Evolutionary conservation across 2,113 vertebrate species (phyloP).

Genomic region (Sylvilagus bachmani): DNA sequence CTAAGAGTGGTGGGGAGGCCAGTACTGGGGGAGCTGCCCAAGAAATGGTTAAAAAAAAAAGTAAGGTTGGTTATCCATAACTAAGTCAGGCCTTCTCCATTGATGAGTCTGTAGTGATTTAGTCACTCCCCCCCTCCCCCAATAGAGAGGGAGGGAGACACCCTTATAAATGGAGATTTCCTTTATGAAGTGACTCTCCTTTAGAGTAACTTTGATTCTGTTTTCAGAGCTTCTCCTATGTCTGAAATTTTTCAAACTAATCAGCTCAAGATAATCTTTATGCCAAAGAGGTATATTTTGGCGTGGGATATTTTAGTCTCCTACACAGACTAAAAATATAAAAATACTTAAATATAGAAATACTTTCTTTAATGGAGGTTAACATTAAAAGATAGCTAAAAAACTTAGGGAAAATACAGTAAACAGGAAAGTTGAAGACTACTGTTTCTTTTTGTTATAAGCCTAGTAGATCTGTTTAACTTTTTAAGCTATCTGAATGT

Average conservation of each 20-base stretch:
- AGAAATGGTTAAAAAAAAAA: background rate
- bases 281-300: conserved; percentile 1
- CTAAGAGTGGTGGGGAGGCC: background rate
- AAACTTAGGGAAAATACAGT: background rate
- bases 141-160: background rate
- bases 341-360: background rate
- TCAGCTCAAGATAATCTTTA: background rate
- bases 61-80: background rate
- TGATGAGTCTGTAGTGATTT: background rate
- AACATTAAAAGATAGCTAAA: background rate
- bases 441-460: background rate
- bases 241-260: background rate
- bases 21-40: background rate
- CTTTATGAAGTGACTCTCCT: background rate
- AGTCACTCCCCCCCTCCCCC: background rate
- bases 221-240: background rate
- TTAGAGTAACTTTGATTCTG: background rate
- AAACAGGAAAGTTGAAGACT: background rate
- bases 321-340: background rate
- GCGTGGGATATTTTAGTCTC: background rate
- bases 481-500: background rate
- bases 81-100: background rate
- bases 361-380: background rate
- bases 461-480: background rate
- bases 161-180: background rate